phyloP scores from a whole-genome alignment of 2,888 invertebrate genomes.

The Pelosia muscerda region DNA sequence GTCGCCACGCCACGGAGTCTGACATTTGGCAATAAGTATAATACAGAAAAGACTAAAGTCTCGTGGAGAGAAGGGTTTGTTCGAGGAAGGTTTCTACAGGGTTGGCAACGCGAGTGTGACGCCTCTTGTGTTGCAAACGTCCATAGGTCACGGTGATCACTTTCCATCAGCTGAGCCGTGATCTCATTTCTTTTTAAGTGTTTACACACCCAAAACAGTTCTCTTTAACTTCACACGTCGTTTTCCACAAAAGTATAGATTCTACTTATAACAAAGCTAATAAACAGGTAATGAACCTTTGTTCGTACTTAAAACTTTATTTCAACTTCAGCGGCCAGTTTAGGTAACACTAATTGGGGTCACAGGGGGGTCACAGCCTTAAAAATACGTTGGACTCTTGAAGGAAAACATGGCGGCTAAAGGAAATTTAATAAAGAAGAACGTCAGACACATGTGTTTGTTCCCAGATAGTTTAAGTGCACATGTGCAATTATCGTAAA shows the following conservation, averaged over 20 bases:
- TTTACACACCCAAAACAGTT: background rate
- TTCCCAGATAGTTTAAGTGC: background rate
- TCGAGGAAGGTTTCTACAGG: too few species aligned
- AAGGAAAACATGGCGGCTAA: background rate
- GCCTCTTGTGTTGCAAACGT: too few species aligned
- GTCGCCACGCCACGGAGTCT: too few species aligned
- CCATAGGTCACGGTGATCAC: too few species aligned
- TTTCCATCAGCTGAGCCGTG: too few species aligned
- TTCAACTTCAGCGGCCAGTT: slow-evolving; percentile 10
- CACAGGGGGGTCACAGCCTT: slow-evolving; percentile 17
- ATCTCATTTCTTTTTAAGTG: too few species aligned
- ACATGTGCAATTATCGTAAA: background rate
- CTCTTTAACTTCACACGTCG: background rate
- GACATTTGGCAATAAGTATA: too few species aligned
- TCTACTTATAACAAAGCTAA: background rate
- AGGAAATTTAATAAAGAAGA: slow-evolving; percentile 4
- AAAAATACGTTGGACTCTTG: slow-evolving; percentile 28
- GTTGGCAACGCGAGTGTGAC: too few species aligned
- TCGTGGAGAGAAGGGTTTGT: too few species aligned
- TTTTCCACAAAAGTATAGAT: background rate
- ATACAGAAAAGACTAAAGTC: too few species aligned
- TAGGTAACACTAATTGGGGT: slow-evolving; percentile 21
- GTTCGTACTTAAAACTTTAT: slow-evolving; percentile 9
- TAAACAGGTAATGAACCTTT: slow-evolving; percentile 16
- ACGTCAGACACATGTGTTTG: background rate